Conservation (phyloP, 2,797 vertebrate species). For the Acrocephalus scirpaceus region DNA sequence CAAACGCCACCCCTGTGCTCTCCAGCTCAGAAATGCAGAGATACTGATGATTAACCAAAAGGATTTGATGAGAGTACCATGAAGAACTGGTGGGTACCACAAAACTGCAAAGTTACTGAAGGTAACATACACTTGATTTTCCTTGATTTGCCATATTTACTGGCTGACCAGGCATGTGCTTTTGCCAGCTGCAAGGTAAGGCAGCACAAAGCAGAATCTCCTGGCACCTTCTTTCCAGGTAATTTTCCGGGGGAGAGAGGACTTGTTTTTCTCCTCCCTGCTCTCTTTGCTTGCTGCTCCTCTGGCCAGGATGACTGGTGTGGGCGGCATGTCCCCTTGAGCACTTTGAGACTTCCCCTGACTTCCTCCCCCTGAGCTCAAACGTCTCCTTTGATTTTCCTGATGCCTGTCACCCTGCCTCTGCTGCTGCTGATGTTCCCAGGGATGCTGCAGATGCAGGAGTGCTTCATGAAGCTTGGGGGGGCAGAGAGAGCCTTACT, state of each 20-base stretch:
- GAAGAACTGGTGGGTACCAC: not conserved
- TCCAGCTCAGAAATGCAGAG: not conserved
- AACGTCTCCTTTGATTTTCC: constrained; percentile 30
- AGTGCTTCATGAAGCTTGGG: not conserved
- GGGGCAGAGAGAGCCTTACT: not conserved
- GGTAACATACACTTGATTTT: not conserved
- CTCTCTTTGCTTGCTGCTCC: not conserved
- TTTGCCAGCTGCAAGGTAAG: not conserved
- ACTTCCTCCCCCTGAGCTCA: constrained; percentile 10
- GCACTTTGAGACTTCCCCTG: not conserved
- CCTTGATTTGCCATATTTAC: not conserved
- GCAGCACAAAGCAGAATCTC: not conserved
- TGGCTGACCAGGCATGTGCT: not conserved
- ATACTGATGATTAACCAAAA: not conserved
- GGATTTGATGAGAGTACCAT: not conserved
- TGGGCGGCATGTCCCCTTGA: not conserved
- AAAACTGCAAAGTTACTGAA: not conserved
- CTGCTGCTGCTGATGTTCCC: not conserved
- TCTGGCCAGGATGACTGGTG: not conserved
- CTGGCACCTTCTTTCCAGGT: not conserved
- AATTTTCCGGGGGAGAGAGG: not conserved
- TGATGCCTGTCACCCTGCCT: constrained; percentile 32
- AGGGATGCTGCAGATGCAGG: not conserved
- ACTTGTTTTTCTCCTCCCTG: not conserved
- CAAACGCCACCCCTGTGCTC: not conserved